Percentiles rank a stretch among this genome's conserved stretches.
phyloP scores from a whole-genome alignment of 2,888 invertebrate genomes.

The Gryllus longicercus region DNA sequence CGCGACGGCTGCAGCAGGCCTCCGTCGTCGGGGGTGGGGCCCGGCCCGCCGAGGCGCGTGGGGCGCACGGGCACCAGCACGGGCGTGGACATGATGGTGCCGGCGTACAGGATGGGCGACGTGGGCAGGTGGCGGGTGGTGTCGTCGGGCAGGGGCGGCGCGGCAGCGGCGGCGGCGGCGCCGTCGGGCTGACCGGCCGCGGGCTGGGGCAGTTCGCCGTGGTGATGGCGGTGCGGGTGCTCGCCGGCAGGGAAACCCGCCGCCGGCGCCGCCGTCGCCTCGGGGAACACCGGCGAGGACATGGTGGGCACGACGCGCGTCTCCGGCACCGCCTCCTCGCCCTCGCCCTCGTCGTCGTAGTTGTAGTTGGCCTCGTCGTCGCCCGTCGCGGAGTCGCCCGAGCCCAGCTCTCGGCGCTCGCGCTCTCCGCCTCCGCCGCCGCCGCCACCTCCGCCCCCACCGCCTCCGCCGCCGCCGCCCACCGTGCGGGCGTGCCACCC shows the following conservation, averaged over 20 bases:
- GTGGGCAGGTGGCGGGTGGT: slow-evolving; percentile 31
- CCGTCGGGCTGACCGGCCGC: neutral
- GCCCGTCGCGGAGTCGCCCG: slow-evolving; percentile 43
- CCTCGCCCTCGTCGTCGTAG: slow-evolving; percentile 47
- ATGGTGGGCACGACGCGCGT: slow-evolving; percentile 43
- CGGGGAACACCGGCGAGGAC: slow-evolving; percentile 44
- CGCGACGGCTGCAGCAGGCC: slow-evolving; percentile 34
- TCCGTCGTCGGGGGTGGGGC: slow-evolving; percentile 18
- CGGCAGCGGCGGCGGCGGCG: slow-evolving; percentile 26
- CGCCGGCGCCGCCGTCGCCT: slow-evolving; percentile 38
- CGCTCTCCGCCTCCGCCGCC: neutral
- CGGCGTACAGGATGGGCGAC: slow-evolving; percentile 34
- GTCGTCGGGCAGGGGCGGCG: slow-evolving; percentile 30
- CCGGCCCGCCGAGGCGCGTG: slow-evolving; percentile 35
- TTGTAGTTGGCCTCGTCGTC: slow-evolving; percentile 44
- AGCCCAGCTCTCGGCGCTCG: slow-evolving; percentile 35
- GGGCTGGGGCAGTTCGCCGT: slow-evolving; percentile 44
- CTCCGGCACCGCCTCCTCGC: slow-evolving; percentile 43
- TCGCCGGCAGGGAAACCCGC: slow-evolving; percentile 28
- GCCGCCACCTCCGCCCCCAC: neutral
- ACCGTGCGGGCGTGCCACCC: neutral
- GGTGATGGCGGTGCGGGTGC: slow-evolving; percentile 50
- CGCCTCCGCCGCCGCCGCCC: neutral
- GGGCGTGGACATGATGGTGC: slow-evolving; percentile 40
- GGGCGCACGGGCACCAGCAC: slow-evolving; percentile 40